These are phyloP conservation scores for Cydia strobilella DNA, from an alignment of 1,140 invertebrate species.

Conservation along the genomic window DNA sequence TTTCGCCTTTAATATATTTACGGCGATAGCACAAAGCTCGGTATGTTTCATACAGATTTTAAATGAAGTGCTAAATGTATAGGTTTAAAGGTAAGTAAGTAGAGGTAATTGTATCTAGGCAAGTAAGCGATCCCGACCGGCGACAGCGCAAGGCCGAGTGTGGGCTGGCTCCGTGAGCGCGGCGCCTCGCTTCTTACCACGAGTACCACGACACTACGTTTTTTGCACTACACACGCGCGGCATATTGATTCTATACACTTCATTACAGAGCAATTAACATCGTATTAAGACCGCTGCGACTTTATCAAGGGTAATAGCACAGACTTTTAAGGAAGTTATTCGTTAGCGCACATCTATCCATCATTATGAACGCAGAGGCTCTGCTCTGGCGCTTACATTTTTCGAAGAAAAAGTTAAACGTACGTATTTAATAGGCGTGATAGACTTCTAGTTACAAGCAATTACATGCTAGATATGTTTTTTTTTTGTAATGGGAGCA, in stretches of 20 bases:
- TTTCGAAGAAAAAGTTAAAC: constrained; percentile 14
- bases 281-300: constrained; percentile 11
- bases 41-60: constrained; percentile 27
- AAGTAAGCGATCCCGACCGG: constrained; percentile 63
- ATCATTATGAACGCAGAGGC: neutral
- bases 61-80: constrained; percentile 43
- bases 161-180: constrained; percentile 46
- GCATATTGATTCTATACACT: constrained; percentile 41
- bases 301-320: neutral
- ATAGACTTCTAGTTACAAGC: constrained; percentile 13
- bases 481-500: neutral
- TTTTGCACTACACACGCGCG: constrained; percentile 46
- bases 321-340: constrained; percentile 16
- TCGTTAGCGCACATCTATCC: constrained; percentile 6
- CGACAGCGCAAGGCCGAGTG: constrained; percentile 62
- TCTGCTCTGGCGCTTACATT: constrained; percentile 4
- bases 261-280: constrained; percentile 34
- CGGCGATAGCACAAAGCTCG: neutral
- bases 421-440: constrained; percentile 7
- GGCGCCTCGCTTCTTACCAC: constrained; percentile 45
- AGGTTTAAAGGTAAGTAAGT: constrained; percentile 44
- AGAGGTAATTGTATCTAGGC: constrained; percentile 64
- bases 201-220: constrained; percentile 42
- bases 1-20: too few species aligned
- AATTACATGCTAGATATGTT: neutral